Base-by-base conservation (phyloP, 2,888 invertebrate species). In the Drosophila sordidapex region DNA sequence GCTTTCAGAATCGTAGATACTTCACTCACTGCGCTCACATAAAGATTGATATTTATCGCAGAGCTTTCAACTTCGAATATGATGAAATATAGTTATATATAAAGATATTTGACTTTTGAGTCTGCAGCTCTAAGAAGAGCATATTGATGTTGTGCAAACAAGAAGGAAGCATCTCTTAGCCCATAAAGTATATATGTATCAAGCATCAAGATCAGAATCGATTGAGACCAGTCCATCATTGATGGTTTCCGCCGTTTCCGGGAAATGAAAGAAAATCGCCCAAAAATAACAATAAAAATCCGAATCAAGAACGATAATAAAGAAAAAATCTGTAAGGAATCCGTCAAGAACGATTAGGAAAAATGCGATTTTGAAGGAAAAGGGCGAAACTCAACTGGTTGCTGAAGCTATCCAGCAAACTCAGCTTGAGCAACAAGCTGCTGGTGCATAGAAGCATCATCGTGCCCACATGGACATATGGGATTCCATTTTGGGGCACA, bases 11-110 rank as follows among this genome's bases (percentile, higher is more conserved):
- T 38, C 38, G 27, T n/a, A 7, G 2, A 13, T 21, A 15, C 21
- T 46, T 40, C 35, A 46, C 51, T 21, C 21, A 52, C 43, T 36
- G 64, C 53, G 57, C 61, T 31, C 52, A 18, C 65, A 52, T 31
- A 36, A 49, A 57, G 18, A 25, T 25, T 27, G 15, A 31, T 25
- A 36, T 49, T 36, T 33, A 38, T 58, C 15, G 35, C 46, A 18
- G 8, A 6, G 40, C 40, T n/a, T 18, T 56, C 0, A 7, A 11
- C 29, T 13, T 46, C 0, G 4, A 46, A 46, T 46, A 2, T 13
- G 25, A 15, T 46, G 15, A 25, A 13, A 25, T 46, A 21, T 25
- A 11, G n/a, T 21, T 33, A 33, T 33, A 33, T 10, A 10, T 33
- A 10, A 46, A 46, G 46, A 46, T 46, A 15, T 15, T 46, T 46